Evolutionary conservation across 1,140 invertebrate genomes (phyloP), one percentile per base, ranked within the genome.

Genomic region (Harpegnathos saltator): DNA sequence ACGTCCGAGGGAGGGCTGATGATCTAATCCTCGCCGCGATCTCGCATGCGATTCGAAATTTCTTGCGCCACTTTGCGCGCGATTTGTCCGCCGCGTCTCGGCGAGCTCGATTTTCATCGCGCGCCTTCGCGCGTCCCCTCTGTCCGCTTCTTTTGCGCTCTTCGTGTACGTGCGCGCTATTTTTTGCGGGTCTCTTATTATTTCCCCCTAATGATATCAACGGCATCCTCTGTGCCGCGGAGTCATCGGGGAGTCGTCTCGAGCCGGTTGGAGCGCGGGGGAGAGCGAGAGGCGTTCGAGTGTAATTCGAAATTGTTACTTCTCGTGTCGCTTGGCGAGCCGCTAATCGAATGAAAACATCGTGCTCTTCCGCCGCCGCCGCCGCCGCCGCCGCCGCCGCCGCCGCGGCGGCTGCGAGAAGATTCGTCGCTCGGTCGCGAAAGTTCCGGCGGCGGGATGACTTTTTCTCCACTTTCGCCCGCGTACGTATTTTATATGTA

Each of bases 341-440:
- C 69, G 65, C n/a, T 80, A 80, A 80, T 80, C 65, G 75, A 80
- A 80, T 80, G 69, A 80, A 80, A 80, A 80, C 65, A 80, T 69
- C 26, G 54, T 44, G 12, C 75, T 33, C 17, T 80, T 44, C 52
- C n/a, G n/a, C n/a, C n/a, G n/a, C n/a, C n/a, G n/a, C n/a, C n/a
- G n/a, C n/a, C n/a, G n/a, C n/a, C n/a, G n/a, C n/a, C n/a, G n/a
- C n/a, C n/a, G n/a, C n/a, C n/a, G n/a, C n/a, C n/a, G n/a, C n/a
- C n/a, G n/a, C n/a, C n/a, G n/a, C n/a, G n/a, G n/a, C n/a, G n/a
- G n/a, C n/a, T n/a, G n/a, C n/a, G n/a, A 44, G 52, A 78, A 68
- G 52, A 78, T 38, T 68, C 74, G 50, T 75, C 54, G 54, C 48
- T 38, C 48, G 26, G 66, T n/a, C n/a, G 38, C 61, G 38, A 50